Conservation (phyloP, 2,797 vertebrate species). For the Pelobates cultripes region DNA sequence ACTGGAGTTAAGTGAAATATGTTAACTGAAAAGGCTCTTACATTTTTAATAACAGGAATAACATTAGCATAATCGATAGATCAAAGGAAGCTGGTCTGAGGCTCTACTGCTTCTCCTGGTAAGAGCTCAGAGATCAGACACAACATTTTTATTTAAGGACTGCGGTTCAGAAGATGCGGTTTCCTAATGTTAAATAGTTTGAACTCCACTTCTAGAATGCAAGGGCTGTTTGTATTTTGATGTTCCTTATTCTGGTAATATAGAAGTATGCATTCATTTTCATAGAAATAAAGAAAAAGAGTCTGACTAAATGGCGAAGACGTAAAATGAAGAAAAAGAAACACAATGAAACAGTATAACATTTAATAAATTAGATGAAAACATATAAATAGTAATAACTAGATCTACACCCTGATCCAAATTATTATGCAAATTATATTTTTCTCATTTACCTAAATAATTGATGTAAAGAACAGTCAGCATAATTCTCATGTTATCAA, state of each 20-base stretch:
- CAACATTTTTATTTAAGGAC: slow-evolving; percentile 52
- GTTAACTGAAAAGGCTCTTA: slow-evolving; percentile 51
- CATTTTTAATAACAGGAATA: slow-evolving; percentile 57
- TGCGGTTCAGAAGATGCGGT: slow-evolving; percentile 46
- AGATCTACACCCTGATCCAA: no score
- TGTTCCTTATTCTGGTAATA: not conserved
- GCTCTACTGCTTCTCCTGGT: slow-evolving; percentile 41
- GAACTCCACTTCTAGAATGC: slow-evolving; percentile 20
- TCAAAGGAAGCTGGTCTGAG: slow-evolving; percentile 49
- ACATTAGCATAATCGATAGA: slow-evolving; percentile 56
- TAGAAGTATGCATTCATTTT: not conserved
- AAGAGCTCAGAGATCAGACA: slow-evolving; percentile 53
- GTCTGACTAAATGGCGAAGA: no score
- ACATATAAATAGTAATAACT: no score
- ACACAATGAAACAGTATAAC: no score
- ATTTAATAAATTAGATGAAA: no score
- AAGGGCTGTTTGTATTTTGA: slow-evolving; percentile 32
- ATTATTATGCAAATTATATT: no score
- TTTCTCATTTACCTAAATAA: no score
- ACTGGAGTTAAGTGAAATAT: slow-evolving; percentile 53
- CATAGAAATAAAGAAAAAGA: not conserved
- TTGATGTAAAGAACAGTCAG: no score
- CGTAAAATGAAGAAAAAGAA: not conserved
- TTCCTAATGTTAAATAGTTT: slow-evolving; percentile 44
- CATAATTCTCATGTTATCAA: no score